Evolutionary conservation across 2,797 vertebrate species (phyloP).

Genomic region (Petrocephalus schoutedeni): DNA sequence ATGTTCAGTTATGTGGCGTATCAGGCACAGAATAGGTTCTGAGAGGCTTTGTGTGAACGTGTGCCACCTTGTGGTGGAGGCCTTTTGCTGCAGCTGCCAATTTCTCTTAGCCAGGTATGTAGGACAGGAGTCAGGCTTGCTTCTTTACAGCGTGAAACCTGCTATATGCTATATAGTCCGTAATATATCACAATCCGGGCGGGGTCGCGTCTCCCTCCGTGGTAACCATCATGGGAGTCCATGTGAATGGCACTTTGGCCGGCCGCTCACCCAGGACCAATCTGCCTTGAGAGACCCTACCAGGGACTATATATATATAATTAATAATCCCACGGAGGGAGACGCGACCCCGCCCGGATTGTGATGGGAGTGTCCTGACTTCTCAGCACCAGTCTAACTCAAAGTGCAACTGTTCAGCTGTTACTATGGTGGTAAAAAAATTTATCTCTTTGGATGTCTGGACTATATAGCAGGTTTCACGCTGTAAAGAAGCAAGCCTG

Average conservation of each 20-base stretch:
- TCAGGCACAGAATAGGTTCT: neutral
- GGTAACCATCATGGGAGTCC: too few species aligned
- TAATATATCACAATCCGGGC: neutral
- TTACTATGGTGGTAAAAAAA: neutral
- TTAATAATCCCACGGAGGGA: too few species aligned
- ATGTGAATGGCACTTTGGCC: too few species aligned
- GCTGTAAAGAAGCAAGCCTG: neutral
- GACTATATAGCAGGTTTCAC: neutral
- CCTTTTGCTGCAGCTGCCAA: neutral
- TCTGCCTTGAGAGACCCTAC: neutral
- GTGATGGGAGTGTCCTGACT: neutral
- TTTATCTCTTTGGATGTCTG: neutral
- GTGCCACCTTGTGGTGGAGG: neutral
- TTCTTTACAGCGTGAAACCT: neutral
- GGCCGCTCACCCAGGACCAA: too few species aligned
- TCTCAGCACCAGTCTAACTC: neutral
- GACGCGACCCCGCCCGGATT: too few species aligned
- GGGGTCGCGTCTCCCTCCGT: too few species aligned
- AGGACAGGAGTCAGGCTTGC: neutral
- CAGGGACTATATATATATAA: too few species aligned
- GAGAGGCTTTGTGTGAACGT: neutral
- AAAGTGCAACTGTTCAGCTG: neutral
- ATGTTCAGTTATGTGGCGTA: neutral
- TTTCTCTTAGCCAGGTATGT: neutral
- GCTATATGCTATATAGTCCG: neutral